phyloP scores from a whole-genome alignment of 2,888 invertebrate genomes.

The Diplolepis rosae region DNA sequence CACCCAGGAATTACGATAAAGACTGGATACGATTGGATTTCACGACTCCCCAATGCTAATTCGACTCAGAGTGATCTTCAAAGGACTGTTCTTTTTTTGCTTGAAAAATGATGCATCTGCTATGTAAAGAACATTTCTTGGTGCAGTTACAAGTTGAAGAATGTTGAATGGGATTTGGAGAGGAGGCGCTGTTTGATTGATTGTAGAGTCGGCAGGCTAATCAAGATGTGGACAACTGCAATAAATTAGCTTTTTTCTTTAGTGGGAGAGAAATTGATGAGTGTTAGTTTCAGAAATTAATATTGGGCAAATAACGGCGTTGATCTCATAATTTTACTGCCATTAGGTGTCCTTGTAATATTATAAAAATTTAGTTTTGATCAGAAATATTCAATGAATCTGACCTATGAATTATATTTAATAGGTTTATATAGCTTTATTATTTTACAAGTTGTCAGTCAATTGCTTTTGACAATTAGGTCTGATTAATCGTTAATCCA shows the following conservation, averaged over 20 bases:
- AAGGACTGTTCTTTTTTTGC: background rate
- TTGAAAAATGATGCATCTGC: background rate
- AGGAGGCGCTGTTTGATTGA: background rate
- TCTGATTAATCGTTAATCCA: too few relatives aligned
- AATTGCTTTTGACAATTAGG: too few relatives aligned
- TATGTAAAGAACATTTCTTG: background rate
- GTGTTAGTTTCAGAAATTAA: background rate
- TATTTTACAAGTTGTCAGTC: too few relatives aligned
- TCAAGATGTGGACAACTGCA: background rate
- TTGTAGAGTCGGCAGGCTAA: background rate
- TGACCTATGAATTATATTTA: too few relatives aligned
- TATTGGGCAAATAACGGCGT: background rate
- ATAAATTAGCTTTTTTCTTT: background rate
- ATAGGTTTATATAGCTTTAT: too few relatives aligned
- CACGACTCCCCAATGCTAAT: constrained; percentile 30
- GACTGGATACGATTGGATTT: constrained; percentile 40
- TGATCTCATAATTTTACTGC: background rate
- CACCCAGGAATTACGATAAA: constrained; percentile 34
- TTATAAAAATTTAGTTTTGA: background rate
- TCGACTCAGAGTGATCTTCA: background rate
- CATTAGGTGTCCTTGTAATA: background rate
- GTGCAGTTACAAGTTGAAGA: background rate
- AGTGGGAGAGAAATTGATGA: background rate
- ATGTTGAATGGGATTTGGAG: background rate
- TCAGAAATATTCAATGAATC: too few relatives aligned